phyloP scores from a whole-genome alignment of 2,888 invertebrate genomes.

The Phengaris arion region DNA sequence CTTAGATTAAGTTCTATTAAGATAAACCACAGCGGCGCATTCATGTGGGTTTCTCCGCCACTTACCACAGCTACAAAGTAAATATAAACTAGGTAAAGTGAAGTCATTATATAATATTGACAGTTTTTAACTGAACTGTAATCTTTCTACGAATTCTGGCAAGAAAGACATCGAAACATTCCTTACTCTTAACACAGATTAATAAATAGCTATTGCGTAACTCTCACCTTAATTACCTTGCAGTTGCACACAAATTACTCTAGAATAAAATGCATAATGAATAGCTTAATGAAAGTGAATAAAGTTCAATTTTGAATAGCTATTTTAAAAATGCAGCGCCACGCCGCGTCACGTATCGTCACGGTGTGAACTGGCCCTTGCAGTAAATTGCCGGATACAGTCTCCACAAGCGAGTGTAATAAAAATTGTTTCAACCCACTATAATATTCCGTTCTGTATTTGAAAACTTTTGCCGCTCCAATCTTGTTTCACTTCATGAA shows the following conservation, averaged over 20 bases:
- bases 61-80: neutral
- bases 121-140: neutral
- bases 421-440: neutral
- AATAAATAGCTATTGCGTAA: too few relatives aligned
- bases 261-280: too few relatives aligned
- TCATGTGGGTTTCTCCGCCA: neutral
- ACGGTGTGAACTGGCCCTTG: too few relatives aligned
- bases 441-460: neutral
- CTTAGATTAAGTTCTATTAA: neutral
- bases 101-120: neutral
- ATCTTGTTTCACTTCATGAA: slow-evolving; percentile 2
- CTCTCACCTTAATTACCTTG: too few relatives aligned
- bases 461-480: neutral
- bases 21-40: neutral
- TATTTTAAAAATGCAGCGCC: too few relatives aligned
- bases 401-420: neutral
- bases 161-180: neutral
- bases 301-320: too few relatives aligned
- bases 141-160: neutral
- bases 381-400: neutral
- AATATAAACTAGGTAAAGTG: neutral
- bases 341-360: too few relatives aligned
- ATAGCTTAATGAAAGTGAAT: too few relatives aligned
- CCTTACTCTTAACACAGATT: too few relatives aligned
- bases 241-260: too few relatives aligned